These are phyloP conservation scores for Drosophila orena DNA, from an alignment of 1,140 invertebrate genomes.

Conservation along the genomic window DNA sequence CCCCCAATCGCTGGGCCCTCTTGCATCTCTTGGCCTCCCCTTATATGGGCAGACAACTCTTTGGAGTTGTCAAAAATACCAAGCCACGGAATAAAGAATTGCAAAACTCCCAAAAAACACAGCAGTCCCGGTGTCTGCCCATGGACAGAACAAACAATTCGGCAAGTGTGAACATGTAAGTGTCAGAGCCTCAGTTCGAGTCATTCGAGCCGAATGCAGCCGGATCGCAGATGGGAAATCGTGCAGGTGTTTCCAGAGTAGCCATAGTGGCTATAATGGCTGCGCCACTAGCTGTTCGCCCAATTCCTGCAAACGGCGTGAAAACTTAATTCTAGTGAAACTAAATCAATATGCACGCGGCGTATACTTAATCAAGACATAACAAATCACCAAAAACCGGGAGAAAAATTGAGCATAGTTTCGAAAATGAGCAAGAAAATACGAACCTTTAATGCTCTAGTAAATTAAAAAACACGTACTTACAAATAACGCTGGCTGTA, in stretches of 20 bases:
- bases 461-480: background rate
- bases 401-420: background rate
- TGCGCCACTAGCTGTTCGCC: background rate
- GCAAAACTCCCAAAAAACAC: constrained; percentile 31
- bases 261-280: constrained; percentile 4
- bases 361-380: constrained; percentile 78
- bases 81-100: constrained; percentile 55
- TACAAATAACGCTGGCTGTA: too few species aligned
- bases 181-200: constrained; percentile 51
- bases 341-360: constrained; percentile 75
- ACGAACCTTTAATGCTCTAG: background rate
- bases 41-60: constrained; percentile 60
- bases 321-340: constrained; percentile 62
- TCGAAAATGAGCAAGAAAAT: background rate
- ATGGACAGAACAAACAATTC: constrained; percentile 16
- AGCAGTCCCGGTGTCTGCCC: background rate
- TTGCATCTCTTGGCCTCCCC: constrained; percentile 15
- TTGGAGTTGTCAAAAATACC: constrained; percentile 71
- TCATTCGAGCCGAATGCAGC: constrained; percentile 35
- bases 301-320: constrained; percentile 43
- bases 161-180: constrained; percentile 71
- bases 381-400: constrained; percentile 35
- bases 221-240: constrained; percentile 15
- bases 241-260: constrained; percentile 65
- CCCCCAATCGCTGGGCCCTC: constrained; percentile 37